Percentiles rank a stretch among this genome's conserved stretches.
phyloP scores from a whole-genome alignment of 2,797 vertebrate genomes.

The Lagocephalus sceleratus region DNA sequence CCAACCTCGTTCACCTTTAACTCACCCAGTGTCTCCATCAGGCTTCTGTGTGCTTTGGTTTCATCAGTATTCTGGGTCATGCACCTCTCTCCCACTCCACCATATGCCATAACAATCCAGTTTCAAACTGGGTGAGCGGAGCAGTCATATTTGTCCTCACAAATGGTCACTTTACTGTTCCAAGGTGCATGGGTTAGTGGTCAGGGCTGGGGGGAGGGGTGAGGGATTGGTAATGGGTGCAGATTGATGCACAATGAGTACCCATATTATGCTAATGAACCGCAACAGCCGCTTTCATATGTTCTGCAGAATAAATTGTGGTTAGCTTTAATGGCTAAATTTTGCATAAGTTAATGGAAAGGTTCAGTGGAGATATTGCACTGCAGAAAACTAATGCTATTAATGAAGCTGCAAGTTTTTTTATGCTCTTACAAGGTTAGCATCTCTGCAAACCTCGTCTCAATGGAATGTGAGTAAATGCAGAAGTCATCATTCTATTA shows the following conservation, averaged over 20 bases:
- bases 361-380: slow-evolving; percentile 31
- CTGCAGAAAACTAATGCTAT: slow-evolving; percentile 24
- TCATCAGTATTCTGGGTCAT: slow-evolving; percentile 66
- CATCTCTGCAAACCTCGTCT: slow-evolving; percentile 1
- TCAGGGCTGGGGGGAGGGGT: background rate
- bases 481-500: slow-evolving; percentile 31
- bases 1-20: slow-evolving; percentile 18
- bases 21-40: background rate
- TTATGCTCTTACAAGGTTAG: no score
- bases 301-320: slow-evolving; percentile 56
- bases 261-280: slow-evolving; percentile 63
- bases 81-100: slow-evolving; percentile 39
- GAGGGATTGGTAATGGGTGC: slow-evolving; percentile 42
- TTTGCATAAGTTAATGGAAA: slow-evolving; percentile 50
- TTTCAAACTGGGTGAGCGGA: slow-evolving; percentile 48
- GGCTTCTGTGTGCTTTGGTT: slow-evolving; percentile 22
- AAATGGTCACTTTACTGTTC: slow-evolving; percentile 41
- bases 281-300: slow-evolving; percentile 62
- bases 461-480: slow-evolving; percentile 14
- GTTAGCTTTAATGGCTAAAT: slow-evolving; percentile 56
- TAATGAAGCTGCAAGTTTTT: slow-evolving; percentile 29
- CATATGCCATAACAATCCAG: slow-evolving; percentile 55
- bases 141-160: slow-evolving; percentile 51
- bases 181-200: slow-evolving; percentile 21
- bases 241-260: slow-evolving; percentile 65